Percentiles rank a stretch among this genome's conserved stretches.
Conservation (phyloP, 2,797 vertebrate species). For the Enteromius viviparus region DNA sequence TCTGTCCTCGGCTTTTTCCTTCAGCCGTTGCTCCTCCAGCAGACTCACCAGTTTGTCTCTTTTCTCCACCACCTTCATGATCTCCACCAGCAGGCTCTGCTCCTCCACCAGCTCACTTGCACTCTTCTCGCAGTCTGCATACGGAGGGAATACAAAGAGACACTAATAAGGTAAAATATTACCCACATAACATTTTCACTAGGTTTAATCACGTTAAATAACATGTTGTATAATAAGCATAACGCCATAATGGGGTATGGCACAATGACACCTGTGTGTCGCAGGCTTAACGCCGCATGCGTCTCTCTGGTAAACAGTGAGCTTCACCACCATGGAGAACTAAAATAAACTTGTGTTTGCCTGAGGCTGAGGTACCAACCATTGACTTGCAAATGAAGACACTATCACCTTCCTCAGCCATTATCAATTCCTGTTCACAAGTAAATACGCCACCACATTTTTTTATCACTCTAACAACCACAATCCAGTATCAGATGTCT, state of each 20-base stretch:
- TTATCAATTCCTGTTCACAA: conserved; percentile 44
- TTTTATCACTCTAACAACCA: conserved; percentile 2
- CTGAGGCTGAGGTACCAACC: conserved; percentile 48
- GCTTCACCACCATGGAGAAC: conserved; percentile 2
- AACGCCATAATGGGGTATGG: neutral
- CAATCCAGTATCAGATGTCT: neutral
- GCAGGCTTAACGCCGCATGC: neutral
- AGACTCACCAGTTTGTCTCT: conserved; percentile 82
- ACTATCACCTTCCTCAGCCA: conserved; percentile 37
- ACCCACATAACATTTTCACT: neutral
- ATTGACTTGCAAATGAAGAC: conserved; percentile 53
- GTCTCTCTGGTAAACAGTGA: conserved; percentile 18
- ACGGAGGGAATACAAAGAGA: neutral
- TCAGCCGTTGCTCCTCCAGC: conserved; percentile 87
- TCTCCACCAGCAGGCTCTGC: conserved; percentile 81
- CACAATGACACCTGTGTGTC: neutral
- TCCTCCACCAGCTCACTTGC: conserved; percentile 79
- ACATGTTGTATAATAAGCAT: neutral
- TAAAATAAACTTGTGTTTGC: conserved; percentile 37
- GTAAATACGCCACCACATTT: neutral
- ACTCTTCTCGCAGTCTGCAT: conserved; percentile 75
- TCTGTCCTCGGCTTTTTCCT: conserved; percentile 83
- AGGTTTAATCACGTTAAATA: neutral
- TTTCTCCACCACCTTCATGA: conserved; percentile 89
- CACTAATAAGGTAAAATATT: neutral